Percentiles rank a stretch among this genome's conserved stretches.
These are phyloP conservation scores for Congeria kusceri DNA, from an alignment of 2,888 invertebrate species.

Conservation along the genomic window DNA sequence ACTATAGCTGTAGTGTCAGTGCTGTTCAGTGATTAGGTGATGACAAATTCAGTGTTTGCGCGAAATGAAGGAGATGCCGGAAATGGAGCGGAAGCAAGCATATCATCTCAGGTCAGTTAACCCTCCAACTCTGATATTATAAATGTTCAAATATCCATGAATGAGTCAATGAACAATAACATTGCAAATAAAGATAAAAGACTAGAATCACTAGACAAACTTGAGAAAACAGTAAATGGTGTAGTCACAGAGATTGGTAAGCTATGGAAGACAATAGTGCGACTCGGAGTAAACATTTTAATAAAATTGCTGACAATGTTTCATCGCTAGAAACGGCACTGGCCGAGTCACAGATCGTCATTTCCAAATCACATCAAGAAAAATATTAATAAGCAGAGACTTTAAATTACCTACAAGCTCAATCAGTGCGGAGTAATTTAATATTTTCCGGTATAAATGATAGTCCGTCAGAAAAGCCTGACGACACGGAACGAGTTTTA, in stretches of 20 bases:
- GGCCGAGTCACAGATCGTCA: background rate
- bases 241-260: background rate
- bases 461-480: background rate
- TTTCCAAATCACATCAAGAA: background rate
- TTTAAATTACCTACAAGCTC: background rate
- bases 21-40: too few species aligned
- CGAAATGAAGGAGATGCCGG: too few species aligned
- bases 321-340: background rate
- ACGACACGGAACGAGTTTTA: background rate
- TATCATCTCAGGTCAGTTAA: too few species aligned
- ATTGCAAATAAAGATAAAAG: background rate
- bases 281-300: background rate
- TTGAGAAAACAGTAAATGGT: background rate
- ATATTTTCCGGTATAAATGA: background rate
- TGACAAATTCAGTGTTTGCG: too few species aligned
- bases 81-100: too few species aligned
- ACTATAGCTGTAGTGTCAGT: too few species aligned
- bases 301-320: background rate
- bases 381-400: background rate
- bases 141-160: too few species aligned
- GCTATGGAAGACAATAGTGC: background rate
- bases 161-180: too few species aligned
- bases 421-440: conserved; percentile 10
- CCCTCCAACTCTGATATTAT: too few species aligned
- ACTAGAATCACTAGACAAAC: background rate